Conservation (phyloP, 2,888 invertebrate species). For the Formica aserva region DNA sequence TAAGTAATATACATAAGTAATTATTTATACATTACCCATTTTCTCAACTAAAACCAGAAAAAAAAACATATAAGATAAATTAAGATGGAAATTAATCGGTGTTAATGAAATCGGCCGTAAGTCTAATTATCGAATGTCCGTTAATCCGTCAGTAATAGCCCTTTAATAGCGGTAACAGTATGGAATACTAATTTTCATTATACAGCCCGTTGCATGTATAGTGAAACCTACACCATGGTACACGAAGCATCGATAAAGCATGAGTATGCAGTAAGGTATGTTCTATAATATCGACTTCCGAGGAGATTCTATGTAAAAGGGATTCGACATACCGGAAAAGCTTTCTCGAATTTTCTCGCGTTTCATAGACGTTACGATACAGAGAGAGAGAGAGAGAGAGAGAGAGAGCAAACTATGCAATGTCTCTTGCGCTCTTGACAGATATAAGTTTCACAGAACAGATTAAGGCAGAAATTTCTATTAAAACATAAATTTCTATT, state of each 20-base stretch:
- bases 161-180: constrained; percentile 24
- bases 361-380: constrained; percentile 5
- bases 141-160: constrained; percentile 26
- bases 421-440: neutral
- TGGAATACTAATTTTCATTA: constrained; percentile 40
- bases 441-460: neutral
- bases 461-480: constrained; percentile 40
- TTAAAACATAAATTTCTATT: constrained; percentile 47
- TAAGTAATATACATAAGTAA: no score
- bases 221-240: neutral
- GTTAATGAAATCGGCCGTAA: neutral
- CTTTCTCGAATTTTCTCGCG: constrained; percentile 48
- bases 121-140: constrained; percentile 18
- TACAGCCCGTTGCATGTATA: neutral
- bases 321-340: constrained; percentile 45
- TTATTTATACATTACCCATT: no score
- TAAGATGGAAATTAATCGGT: constrained; percentile 9
- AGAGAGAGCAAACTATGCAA: constrained; percentile 6
- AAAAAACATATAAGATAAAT: constrained; percentile 11
- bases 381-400: neutral
- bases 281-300: constrained; percentile 35
- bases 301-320: constrained; percentile 47
- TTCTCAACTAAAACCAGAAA: neutral
- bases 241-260: constrained; percentile 15
- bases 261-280: constrained; percentile 19